Evolutionary conservation across 2,797 vertebrate species (phyloP), one percentile per base, ranked within the genome.

Genomic region (Taeniopygia guttata): DNA sequence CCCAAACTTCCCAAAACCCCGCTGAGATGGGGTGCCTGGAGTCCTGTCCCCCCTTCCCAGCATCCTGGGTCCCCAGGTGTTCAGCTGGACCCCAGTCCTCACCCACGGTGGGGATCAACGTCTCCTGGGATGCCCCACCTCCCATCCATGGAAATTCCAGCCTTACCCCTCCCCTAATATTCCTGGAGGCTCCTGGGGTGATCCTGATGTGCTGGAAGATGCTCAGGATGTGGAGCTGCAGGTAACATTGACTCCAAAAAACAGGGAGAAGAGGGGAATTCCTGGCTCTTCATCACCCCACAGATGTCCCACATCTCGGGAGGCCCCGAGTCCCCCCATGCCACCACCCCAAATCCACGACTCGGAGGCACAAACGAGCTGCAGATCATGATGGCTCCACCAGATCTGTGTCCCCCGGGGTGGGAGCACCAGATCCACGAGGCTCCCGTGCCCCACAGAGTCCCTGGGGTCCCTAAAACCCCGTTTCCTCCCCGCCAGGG

Each of bases 391-490:
- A 23, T 7, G 19, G 11, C 23, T 58, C 43, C n/a, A 1, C 29
- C 17, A 26, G 29, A 51, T 63, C 49, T 7, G 5, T 9, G 13
- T 56, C 11, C 29, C 22, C 6, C 0, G 0, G 25, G 12, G 2
- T 27, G 51, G 38, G 3, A 70, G 11, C 64, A 25, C 2, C 72
- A 30, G 7, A 21, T 3, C 49, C 45, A n/a, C 3, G 3, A 45
- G 21, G 32, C 5, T 46, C 12, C 79, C 6, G 0, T 10, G 66
- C 5, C 30, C 52, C 0, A 0, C n/a, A 27, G 80, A 34, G 30
- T 70, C 73, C 46, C 51, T 0, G 1, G 21, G 38, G 15, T 46
- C 40, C 48, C 73, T 46, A 3, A 17, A 45, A 7, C 59, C 23
- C 40, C 1, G 0, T 64, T 79, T 91, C 68, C 74, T 73, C 32